A percentile compares a stretch with the other conserved stretches of the same genome.
Conservation (phyloP, 2,888 invertebrate genomes). For the Tenthredo mesomela region DNA sequence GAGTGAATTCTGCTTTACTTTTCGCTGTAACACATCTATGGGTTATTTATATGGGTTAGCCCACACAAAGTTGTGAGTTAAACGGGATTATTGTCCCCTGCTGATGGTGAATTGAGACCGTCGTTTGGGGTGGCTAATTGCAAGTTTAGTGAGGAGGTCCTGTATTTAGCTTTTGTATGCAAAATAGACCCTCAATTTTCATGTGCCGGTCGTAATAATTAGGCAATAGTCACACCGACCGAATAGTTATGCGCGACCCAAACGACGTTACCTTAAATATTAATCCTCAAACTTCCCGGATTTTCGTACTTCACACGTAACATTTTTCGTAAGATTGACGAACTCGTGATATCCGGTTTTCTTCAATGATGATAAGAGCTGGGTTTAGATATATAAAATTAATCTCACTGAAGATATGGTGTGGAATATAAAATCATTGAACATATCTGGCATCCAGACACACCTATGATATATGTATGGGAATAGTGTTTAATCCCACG, state of each 20-base stretch:
- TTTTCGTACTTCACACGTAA: not conserved
- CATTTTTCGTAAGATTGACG: not conserved
- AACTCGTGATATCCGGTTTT: not conserved
- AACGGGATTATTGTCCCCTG: conserved; percentile 21
- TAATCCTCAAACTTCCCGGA: not conserved
- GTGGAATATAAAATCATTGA: not conserved
- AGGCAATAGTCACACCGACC: not conserved
- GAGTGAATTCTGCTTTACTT: not conserved
- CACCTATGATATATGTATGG: not conserved
- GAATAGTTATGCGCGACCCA: not conserved
- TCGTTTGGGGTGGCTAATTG: conserved; percentile 20
- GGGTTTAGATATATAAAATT: no score
- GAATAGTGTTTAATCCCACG: not conserved
- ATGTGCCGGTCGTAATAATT: not conserved
- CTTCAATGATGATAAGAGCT: not conserved
- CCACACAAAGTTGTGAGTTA: not conserved
- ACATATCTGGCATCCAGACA: not conserved
- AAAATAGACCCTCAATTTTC: conserved; percentile 21
- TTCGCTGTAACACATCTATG: not conserved
- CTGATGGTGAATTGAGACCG: conserved; percentile 3
- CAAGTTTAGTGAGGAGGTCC: not conserved
- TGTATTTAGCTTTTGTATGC: conserved; percentile 18
- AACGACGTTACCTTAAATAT: not conserved
- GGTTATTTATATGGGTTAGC: not conserved
- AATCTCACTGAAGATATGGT: no score